phyloP scores from a whole-genome alignment of 2,113 vertebrate species.

The Ctenodactylus gundi region DNA sequence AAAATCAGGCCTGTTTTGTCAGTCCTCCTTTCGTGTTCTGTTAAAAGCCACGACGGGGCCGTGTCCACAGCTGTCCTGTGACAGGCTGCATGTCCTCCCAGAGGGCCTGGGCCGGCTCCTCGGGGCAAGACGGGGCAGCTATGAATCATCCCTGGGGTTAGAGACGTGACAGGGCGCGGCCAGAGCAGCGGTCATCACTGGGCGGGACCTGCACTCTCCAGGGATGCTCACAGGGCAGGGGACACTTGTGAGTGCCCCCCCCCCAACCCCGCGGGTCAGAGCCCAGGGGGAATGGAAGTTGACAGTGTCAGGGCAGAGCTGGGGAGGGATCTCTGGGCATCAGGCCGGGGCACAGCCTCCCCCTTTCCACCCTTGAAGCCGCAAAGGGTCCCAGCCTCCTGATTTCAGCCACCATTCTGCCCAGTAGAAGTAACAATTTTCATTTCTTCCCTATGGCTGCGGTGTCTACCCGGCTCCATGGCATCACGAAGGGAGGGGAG shows the following conservation, averaged over 20 bases:
- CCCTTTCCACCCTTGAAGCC: too few species aligned
- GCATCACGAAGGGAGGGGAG: not conserved
- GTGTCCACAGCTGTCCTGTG: not conserved
- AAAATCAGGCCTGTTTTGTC: not conserved
- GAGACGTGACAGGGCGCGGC: not conserved
- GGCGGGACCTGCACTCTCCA: accelerated
- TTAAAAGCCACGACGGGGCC: not conserved
- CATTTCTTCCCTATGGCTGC: not conserved
- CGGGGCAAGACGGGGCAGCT: not conserved
- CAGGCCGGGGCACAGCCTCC: not conserved
- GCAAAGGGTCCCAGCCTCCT: not conserved
- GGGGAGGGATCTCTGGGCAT: too few species aligned
- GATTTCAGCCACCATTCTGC: not conserved
- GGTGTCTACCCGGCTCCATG: accelerated
- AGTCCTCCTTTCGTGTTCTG: not conserved
- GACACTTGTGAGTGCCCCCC: not conserved
- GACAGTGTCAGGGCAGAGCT: not conserved
- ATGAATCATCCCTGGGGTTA: not conserved
- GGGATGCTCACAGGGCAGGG: not conserved
- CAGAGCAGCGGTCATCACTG: not conserved
- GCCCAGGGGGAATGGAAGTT: not conserved
- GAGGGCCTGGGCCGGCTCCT: not conserved
- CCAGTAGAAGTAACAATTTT: not conserved
- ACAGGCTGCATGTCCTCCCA: not conserved
- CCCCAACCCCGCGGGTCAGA: too few species aligned